Base-by-base conservation (phyloP, 2,113 vertebrate species). In the Syngnathoides biaculeatus region DNA sequence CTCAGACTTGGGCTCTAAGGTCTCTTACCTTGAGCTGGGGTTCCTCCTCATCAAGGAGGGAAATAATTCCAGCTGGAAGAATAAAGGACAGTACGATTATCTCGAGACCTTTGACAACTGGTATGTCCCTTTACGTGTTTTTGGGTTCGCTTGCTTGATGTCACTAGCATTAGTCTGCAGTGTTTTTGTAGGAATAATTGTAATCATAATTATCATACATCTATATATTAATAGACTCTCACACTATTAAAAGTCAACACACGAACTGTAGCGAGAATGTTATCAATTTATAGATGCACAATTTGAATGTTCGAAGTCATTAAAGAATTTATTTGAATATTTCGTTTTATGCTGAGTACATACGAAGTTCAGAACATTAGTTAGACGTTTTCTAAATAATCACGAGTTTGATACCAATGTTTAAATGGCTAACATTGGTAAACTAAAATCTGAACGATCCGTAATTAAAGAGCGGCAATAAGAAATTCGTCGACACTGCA, bases 11-110 rank as follows among this genome's bases (percentile, higher is more conserved):
- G 13, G 20, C 40, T 50, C 15, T 1, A 15, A 63, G 5, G 19
- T 58, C 58, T 81, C 65, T 80, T 93, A 98, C 97, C 96, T 99
- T 99, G 65, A 99, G 94, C 79, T 98, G 94, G 47, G 97, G 96
- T 82, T 99, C 97, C 77, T 99, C 97, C 87, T 99, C 98, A 90
- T 99, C 98, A 87, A 99, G 92, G 82, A 99, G 96, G 64, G 98
- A 99, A 89, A 99, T 98, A 65, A 99, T 98, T 83, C 97, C 98
- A 93, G 98, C 98, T 99, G 67, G 45, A 91, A 88, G 73, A 48
- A 69, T 61, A 38, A 27, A 52, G 9, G 7, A 24, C 19, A 27
- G 26, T 30, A 39, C 24, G 9, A 24, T 15, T 42, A 63, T 26
- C 8, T 40, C 15, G 15, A 39, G 3, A 12, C 30, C 39, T 61